These are phyloP conservation scores for Rhea americana DNA, from an alignment of 2,113 vertebrate species.

Conservation along the genomic window DNA sequence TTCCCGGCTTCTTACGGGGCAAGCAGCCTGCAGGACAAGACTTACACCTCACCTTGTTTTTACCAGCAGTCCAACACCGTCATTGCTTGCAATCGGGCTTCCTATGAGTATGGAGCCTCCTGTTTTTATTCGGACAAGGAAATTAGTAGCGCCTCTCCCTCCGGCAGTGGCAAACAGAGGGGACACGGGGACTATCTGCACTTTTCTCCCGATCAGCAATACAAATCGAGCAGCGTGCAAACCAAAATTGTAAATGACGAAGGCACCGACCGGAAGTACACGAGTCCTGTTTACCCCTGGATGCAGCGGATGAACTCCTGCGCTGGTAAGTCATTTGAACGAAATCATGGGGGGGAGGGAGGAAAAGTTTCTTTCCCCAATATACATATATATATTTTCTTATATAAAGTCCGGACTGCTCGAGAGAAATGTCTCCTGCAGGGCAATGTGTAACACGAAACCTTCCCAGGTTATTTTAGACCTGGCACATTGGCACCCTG, in stretches of 20 bases:
- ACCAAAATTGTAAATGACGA: conserved; percentile 81
- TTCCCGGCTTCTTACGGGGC: conserved; percentile 84
- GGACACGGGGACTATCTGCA: conserved; percentile 80
- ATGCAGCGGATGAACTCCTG: conserved; percentile 88
- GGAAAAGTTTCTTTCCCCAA: conserved; percentile 6
- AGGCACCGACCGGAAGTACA: conserved; percentile 85
- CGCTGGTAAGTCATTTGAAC: conserved; percentile 76
- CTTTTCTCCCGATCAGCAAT: conserved; percentile 80
- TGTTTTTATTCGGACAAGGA: conserved; percentile 87
- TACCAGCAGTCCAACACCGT: conserved; percentile 85
- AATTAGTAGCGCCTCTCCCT: conserved; percentile 76
- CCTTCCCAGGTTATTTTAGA: conserved; percentile 31
- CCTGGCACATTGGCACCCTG: conserved; percentile 14
- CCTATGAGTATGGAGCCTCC: conserved; percentile 84
- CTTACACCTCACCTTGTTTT: conserved; percentile 81
- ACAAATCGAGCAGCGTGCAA: conserved; percentile 77
- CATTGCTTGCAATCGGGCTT: conserved; percentile 82
- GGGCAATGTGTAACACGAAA: conserved; percentile 51
- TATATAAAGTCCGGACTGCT: background rate
- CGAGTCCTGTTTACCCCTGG: conserved; percentile 84
- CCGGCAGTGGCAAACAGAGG: conserved; percentile 79
- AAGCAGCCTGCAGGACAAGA: conserved; percentile 83
- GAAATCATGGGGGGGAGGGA: background rate
- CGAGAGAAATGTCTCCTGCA: background rate
- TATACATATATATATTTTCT: background rate